phyloP scores from a whole-genome alignment of 2,113 vertebrate species.

The Archilochus colubris region DNA sequence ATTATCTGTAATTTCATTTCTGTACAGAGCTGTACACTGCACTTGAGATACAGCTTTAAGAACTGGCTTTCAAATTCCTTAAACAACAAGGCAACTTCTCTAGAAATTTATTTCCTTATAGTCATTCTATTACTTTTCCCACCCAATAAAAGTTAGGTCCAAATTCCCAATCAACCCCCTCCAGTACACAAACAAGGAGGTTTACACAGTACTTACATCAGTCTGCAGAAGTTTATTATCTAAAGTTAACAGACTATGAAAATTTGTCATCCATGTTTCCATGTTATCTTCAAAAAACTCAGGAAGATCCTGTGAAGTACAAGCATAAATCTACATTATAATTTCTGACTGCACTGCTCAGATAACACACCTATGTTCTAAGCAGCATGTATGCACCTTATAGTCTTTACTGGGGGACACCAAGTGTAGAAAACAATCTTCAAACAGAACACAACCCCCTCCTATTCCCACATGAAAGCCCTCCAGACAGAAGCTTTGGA shows the following conservation, averaged over 20 bases:
- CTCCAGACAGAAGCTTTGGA: not conserved
- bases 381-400: not conserved
- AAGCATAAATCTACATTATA: not conserved
- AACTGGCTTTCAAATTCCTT: not conserved
- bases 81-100: not conserved
- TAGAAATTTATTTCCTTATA: not conserved
- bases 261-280: constrained; percentile 99
- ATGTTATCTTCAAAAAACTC: constrained; percentile 99
- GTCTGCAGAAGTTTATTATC: constrained; percentile 98
- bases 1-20: not conserved
- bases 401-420: not conserved
- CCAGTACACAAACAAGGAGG: not conserved
- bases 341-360: not conserved
- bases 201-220: constrained; percentile 83
- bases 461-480: not conserved
- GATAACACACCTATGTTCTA: not conserved
- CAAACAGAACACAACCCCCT: not conserved
- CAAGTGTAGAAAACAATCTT: not conserved
- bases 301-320: constrained; percentile 88
- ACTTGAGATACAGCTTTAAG: not conserved
- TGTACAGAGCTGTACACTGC: not conserved
- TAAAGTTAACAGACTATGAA: constrained; percentile 93
- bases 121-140: not conserved
- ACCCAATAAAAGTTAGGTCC: not conserved
- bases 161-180: not conserved